Evolutionary conservation across 1,140 invertebrate species (phyloP).

Genomic region (Listronotus oregonensis): DNA sequence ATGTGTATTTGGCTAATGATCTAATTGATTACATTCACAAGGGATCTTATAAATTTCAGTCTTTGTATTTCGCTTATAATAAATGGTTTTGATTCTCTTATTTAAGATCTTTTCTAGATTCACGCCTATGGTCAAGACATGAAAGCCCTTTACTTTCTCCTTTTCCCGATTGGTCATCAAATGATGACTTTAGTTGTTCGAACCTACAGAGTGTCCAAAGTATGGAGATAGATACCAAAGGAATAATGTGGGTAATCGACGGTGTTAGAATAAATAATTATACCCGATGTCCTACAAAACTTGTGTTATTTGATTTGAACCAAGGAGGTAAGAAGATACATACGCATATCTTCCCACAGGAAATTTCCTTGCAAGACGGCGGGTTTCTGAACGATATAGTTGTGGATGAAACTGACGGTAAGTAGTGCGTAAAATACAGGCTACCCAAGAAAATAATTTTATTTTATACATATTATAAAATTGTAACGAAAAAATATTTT

Average conservation of each 20-base stretch:
- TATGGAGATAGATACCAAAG: slow-evolving; percentile 70
- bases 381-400: slow-evolving; percentile 71
- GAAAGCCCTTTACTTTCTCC: slow-evolving; percentile 63
- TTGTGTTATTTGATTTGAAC: slow-evolving; percentile 71
- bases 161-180: slow-evolving; percentile 71
- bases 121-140: slow-evolving; percentile 1
- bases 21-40: no score
- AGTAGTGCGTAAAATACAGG: neutral
- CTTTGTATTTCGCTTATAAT: no score
- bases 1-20: no score
- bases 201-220: slow-evolving; percentile 72
- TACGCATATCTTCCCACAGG: slow-evolving; percentile 62
- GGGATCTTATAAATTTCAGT: no score
- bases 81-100: no score
- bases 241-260: slow-evolving; percentile 74
- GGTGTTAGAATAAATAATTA: slow-evolving; percentile 61
- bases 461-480: no score
- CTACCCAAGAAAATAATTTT: slow-evolving; percentile 49
- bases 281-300: slow-evolving; percentile 64
- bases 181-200: slow-evolving; percentile 62
- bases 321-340: slow-evolving; percentile 60
- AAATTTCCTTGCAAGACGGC: slow-evolving; percentile 58
- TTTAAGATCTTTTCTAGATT: no score
- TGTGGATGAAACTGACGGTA: slow-evolving; percentile 67
- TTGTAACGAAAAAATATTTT: no score